Evolutionary conservation across 2,797 vertebrate species (phyloP), one percentile per base, ranked within the genome.

Genomic region (Sebastiscus tertius): DNA sequence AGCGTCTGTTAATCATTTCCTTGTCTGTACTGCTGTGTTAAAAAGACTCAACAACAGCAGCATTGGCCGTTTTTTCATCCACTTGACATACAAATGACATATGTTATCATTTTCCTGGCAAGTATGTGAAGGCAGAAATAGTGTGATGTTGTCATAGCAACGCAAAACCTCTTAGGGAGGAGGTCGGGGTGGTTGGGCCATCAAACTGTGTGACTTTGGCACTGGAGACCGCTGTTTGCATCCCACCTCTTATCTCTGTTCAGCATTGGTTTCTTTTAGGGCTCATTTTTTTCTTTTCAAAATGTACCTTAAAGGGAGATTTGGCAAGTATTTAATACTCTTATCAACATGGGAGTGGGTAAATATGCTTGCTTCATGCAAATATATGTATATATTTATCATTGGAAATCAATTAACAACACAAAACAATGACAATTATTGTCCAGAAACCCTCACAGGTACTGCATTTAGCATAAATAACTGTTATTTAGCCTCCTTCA

Each of bases 101-200:
- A 29, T 29, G 39, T 64, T 49, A 24, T 46, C 10, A 7, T 55
- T 74, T 54, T 42, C 36, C 42, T 64, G n/a, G 16, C 36, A 49
- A 31, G n/a, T 31, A 10, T 76, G 61, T 74, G 69, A 77, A 65
- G 65, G 11, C 46, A 56, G 46, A 62, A 79, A 69, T 42, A 78
- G 49, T 5, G 20, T 16, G 22, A 60, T 55, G 81, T 74, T 66
- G 63, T 70, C 69, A 79, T 14, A 56, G 69, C 8, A 2, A 29
- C 1, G 1, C 18, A 5, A 79, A 62, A 49, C 22, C 39, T 72
- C 49, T 42, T 6, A 22, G 14, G 16, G 39, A 60, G 66, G 72
- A 46, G 22, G 33, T 34, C 7, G 6, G 60, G 55, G 12, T 58
- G 58, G 20, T 64, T 68, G 16, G 12, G 22, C 26, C 55, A 26